These are phyloP conservation scores for Andrena fulva DNA, from an alignment of 2,888 invertebrate species.

Conservation along the genomic window DNA sequence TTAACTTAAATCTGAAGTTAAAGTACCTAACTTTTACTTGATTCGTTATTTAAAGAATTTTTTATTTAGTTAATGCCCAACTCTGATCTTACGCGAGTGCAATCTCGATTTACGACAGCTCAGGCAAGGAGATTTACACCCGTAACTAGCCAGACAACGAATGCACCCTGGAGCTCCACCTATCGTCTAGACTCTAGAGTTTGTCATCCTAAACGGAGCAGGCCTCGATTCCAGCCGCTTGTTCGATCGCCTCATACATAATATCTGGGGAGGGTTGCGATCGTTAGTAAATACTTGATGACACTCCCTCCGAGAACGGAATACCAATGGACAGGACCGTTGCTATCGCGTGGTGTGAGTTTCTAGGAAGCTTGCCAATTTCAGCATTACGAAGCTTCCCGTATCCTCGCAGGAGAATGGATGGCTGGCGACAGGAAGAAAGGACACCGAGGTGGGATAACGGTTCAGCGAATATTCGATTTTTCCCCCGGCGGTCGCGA, in stretches of 20 bases:
- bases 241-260: slow-evolving; percentile 53
- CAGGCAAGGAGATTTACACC: slow-evolving; percentile 50
- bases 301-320: slow-evolving; percentile 54
- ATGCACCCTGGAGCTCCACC: background rate
- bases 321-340: slow-evolving; percentile 51
- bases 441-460: slow-evolving; percentile 50
- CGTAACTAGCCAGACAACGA: slow-evolving; percentile 1
- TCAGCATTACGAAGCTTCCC: slow-evolving; percentile 52
- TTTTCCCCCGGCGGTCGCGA: slow-evolving; percentile 27
- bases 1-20: no score
- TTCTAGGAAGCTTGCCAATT: slow-evolving; percentile 71
- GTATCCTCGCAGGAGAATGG: slow-evolving; percentile 41
- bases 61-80: no score
- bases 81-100: no score
- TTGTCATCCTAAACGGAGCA: slow-evolving; percentile 34
- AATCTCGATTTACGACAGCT: slow-evolving; percentile 9
- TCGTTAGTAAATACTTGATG: slow-evolving; percentile 72
- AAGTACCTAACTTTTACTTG: no score
- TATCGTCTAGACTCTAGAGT: background rate
- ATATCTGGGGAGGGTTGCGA: slow-evolving; percentile 43
- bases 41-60: no score
- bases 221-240: slow-evolving; percentile 17
- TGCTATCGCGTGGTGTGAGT: slow-evolving; percentile 18
- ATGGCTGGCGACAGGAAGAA: slow-evolving; percentile 42
- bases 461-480: slow-evolving; percentile 52